Evolutionary conservation across 1,140 invertebrate genomes (phyloP), one percentile per base, ranked within the genome.

Genomic region (Drosophila bocki): DNA sequence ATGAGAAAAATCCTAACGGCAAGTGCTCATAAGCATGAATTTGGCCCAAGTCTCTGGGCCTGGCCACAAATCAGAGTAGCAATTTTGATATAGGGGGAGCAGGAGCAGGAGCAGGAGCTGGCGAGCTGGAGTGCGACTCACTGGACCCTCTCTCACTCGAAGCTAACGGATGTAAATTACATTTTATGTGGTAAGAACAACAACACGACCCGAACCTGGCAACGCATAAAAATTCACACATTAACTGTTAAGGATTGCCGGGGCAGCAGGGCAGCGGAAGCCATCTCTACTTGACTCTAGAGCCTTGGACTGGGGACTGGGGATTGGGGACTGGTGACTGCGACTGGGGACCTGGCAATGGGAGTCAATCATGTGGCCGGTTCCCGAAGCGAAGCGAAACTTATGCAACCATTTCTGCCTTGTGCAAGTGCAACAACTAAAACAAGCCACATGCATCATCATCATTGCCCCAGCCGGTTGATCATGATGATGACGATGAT

Each of bases 171-270:
- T 90, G 85, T 90, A 90, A 90, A 90, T 90, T 90, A 91, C 82
- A 85, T 90, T 90, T 90, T 88, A 90, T 90, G 83, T 72, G 83
- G 83, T 80, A 80, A 88, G 80, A 88, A 87, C 74, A 83, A 77
- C 79, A 80, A 69, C 78, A 85, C 82, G 77, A 80, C 76, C 53
- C 54, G 82, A 83, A 75, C 86, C 85, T 90, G 85, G 78, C 85
- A 90, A 90, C 85, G 85, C 85, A 90, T 90, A 90, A 90, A 90
- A 90, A 90, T 91, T 90, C 85, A 82, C 85, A 90, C 85, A 90
- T 90, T 90, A 90, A 91, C 86, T 82, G 86, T 90, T 90, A 90
- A 90, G 85, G 82, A 90, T 91, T 56, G 69, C 53, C 42, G 42
- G 65, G 35, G 35, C 51, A 54, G 35, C 19, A 51, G 39, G 44